phyloP scores from a whole-genome alignment of 2,113 vertebrate species.

The Amphiprion ocellaris region DNA sequence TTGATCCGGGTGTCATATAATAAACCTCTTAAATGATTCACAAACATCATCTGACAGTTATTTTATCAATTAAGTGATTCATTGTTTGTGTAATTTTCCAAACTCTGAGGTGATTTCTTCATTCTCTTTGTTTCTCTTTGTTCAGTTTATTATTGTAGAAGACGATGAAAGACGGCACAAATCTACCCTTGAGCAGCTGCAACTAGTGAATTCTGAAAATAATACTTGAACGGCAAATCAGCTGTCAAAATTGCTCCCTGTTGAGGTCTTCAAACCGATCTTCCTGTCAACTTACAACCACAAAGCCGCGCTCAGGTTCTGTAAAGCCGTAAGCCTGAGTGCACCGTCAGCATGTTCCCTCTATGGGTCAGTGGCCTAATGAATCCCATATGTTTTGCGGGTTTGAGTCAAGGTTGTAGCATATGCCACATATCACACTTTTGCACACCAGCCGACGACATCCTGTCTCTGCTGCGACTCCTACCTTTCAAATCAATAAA shows the following conservation, averaged over 20 bases:
- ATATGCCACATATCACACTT: constrained; percentile 38
- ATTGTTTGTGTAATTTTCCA: too few relatives aligned
- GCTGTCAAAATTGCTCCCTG: neutral
- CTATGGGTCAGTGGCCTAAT: constrained; percentile 36
- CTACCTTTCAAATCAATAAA: constrained; percentile 11
- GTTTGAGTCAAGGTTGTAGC: constrained; percentile 33
- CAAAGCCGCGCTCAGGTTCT: neutral
- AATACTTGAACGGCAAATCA: neutral
- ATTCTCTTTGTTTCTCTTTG: too few relatives aligned
- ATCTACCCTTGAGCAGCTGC: neutral
- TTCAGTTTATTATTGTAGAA: neutral
- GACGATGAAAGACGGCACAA: neutral
- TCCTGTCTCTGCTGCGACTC: constrained; percentile 7
- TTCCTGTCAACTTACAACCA: neutral
- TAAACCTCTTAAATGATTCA: too few relatives aligned
- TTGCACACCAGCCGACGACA: neutral
- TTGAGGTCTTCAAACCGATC: neutral
- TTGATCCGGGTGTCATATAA: too few relatives aligned
- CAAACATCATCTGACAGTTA: too few relatives aligned
- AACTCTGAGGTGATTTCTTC: too few relatives aligned
- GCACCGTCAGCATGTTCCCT: constrained; percentile 38
- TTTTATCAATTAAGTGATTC: too few relatives aligned
- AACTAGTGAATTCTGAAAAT: neutral
- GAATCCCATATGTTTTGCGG: constrained; percentile 19
- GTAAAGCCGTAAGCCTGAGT: neutral